Conservation (phyloP, 2,888 invertebrate genomes). For the Calliphora vomitoria region DNA sequence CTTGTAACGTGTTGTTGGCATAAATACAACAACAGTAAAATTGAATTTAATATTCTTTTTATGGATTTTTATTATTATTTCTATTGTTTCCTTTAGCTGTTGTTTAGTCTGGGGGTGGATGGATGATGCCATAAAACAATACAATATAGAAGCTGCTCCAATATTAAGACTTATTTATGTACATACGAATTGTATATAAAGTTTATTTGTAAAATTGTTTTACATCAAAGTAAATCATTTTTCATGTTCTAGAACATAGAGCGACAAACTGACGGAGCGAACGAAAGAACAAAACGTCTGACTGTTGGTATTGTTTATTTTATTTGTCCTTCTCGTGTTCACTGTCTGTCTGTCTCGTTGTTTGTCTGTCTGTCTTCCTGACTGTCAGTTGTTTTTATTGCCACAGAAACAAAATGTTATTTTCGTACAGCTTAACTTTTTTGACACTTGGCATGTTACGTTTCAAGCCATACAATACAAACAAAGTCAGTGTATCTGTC, state of each 20-base stretch:
- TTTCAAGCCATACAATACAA: slow-evolving; percentile 51
- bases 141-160: slow-evolving; percentile 28
- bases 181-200: neutral
- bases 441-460: slow-evolving; percentile 67
- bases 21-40: slow-evolving; percentile 58
- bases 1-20: slow-evolving; percentile 23
- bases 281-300: neutral
- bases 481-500: neutral
- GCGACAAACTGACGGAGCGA: neutral
- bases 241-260: slow-evolving; percentile 48
- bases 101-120: neutral
- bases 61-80: slow-evolving; percentile 62
- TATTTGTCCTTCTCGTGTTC: slow-evolving; percentile 41
- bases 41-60: slow-evolving; percentile 73
- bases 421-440: slow-evolving; percentile 66
- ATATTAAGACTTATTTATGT: neutral
- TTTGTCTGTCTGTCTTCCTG: neutral
- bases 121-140: slow-evolving; percentile 35
- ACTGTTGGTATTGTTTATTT: neutral
- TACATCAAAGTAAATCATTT: slow-evolving; percentile 72
- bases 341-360: neutral
- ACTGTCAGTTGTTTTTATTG: slow-evolving; percentile 23
- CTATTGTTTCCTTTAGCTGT: slow-evolving; percentile 39
- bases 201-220: slow-evolving; percentile 66
- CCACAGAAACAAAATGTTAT: slow-evolving; percentile 62